Conservation (phyloP, 2,113 vertebrate species). For the Bubo bubo region DNA sequence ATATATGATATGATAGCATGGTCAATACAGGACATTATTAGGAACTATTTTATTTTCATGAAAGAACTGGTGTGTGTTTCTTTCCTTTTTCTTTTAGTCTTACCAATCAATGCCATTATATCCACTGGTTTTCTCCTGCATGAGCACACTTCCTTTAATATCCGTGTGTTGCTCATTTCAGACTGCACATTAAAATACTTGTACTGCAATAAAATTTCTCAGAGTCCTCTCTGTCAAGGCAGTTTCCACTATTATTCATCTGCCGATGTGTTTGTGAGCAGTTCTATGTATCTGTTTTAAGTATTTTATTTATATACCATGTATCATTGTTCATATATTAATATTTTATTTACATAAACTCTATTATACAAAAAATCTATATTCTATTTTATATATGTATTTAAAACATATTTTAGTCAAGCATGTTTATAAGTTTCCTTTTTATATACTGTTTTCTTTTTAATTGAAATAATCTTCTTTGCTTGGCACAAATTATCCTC, state of each 20-base stretch:
- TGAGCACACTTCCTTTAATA: constrained; percentile 7
- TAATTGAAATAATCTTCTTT: background rate
- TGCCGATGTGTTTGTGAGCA: background rate
- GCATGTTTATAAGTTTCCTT: background rate
- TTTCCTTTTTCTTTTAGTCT: background rate
- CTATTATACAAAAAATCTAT: background rate
- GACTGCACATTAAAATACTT: background rate
- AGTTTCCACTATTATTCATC: background rate
- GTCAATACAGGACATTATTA: background rate
- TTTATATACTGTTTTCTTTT: background rate
- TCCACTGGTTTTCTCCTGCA: background rate
- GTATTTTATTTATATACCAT: background rate
- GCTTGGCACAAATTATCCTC: background rate
- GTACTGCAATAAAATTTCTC: background rate
- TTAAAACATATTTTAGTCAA: background rate
- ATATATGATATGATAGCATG: background rate
- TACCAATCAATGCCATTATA: constrained; percentile 2
- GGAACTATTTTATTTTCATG: background rate
- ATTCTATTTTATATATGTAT: background rate
- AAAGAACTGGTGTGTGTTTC: background rate
- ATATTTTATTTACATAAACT: background rate
- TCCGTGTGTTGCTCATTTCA: background rate
- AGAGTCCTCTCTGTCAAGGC: background rate
- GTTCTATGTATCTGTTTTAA: background rate
- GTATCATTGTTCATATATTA: background rate